Evolutionary conservation across 53 echinoderm and acorn worm genomes (phyloP), one percentile per base, ranked within the genome.

Genomic region (Stichopus horrens): DNA sequence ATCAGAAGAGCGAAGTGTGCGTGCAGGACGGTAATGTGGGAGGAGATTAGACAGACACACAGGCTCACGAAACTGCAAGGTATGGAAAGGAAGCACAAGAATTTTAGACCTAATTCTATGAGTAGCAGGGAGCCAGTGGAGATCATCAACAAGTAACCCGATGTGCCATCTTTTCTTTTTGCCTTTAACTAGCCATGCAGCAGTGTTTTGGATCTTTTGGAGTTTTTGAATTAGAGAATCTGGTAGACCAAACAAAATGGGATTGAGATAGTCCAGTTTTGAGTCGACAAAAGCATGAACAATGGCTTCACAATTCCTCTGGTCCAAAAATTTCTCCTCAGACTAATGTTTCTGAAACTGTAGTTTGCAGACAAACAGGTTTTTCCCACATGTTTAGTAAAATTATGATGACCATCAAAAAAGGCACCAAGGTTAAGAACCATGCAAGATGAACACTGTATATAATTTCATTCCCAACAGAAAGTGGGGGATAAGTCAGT

Each of bases 391-490:
- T 63, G 63, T 4, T 63, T 63, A 51, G 22, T 5, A 4, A 79
- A 53, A 11, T 37, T 13, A 37, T 53, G 22, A 19, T 13, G 11
- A 13, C 20, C 14, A 19, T 75, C 75, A 75, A 75, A 75, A 75
- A 18, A 75, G 14, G 75, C 75, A 22, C 75, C 75, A 75, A 75
- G 75, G 37, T 75, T 37, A 18, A 5, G 14, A 75, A 75, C 75
- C 11, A 19, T 75, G 9, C 14, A 21, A 19, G n/a, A 75, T 37
- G 37, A 19, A 75, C n/a, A n/a, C n/a, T n/a, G n/a, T 75, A 75
- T 21, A 16, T 16, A 75, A 4, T 16, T 13, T 75, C 75, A 18
- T 37, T 22, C 11, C 75, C 75, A 21, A 75, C 75, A 75, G 75
- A 13, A 23, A 75, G 75, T 75, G 37, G 51, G 9, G 75, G 37